Conservation (phyloP, 2,888 invertebrate genomes). For the Alentia gelatinosa region DNA sequence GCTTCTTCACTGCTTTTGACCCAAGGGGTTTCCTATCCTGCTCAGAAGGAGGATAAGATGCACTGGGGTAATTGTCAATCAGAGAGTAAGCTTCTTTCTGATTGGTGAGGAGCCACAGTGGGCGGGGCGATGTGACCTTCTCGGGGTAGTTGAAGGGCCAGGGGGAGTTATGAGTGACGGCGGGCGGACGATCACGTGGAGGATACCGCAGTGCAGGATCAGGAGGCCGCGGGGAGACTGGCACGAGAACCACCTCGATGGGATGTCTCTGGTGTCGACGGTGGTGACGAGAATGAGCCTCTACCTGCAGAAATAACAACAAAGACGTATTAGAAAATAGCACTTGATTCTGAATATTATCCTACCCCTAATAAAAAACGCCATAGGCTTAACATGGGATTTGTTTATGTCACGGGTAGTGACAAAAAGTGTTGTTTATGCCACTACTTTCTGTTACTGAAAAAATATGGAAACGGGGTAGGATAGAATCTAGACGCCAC, state of each 20-base stretch:
- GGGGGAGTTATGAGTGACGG: background rate
- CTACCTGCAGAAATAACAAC: background rate
- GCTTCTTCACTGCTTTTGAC: background rate
- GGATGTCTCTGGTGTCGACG: constrained; percentile 1
- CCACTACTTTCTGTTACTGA: no score
- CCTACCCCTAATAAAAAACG: no score
- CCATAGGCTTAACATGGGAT: no score
- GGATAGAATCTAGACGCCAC: no score
- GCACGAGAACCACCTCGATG: background rate
- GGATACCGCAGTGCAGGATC: background rate
- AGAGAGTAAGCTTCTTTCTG: background rate
- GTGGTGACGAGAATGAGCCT: background rate
- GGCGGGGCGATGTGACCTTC: background rate
- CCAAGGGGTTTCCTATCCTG: no score
- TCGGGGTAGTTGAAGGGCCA: background rate
- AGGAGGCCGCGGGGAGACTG: background rate
- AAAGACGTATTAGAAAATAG: background rate
- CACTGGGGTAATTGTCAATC: background rate
- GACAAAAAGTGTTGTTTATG: no score
- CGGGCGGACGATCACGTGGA: background rate
- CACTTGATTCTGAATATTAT: no score
- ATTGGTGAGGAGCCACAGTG: background rate
- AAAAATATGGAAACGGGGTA: no score
- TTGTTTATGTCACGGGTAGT: no score
- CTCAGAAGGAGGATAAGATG: background rate